Conservation (phyloP, 2,888 invertebrate species). For the Girardia tigrina region DNA sequence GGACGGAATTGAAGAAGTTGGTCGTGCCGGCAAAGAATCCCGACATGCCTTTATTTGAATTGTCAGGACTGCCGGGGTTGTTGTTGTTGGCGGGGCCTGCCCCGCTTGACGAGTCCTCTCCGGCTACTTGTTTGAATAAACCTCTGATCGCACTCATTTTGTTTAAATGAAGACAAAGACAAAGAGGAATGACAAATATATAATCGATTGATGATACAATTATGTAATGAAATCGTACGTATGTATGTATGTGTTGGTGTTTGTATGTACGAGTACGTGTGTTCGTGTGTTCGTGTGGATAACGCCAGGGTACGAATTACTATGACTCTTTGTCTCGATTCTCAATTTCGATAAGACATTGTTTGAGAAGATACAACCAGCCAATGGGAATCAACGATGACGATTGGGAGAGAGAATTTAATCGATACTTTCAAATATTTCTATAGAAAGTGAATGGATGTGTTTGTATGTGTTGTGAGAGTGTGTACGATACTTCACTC, state of each 20-base stretch:
- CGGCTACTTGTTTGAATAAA: slow-evolving; percentile 12
- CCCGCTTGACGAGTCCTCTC: neutral
- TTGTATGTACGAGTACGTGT: no score
- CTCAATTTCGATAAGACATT: slow-evolving; percentile 9
- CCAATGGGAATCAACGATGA: neutral
- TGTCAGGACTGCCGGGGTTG: neutral
- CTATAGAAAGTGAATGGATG: no score
- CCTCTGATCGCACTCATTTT: slow-evolving; percentile 17
- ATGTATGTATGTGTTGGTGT: no score
- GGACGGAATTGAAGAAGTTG: slow-evolving; percentile 27
- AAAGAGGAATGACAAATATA: neutral
- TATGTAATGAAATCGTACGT: no score
- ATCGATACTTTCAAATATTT: slow-evolving; percentile 3
- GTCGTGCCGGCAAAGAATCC: slow-evolving; percentile 27
- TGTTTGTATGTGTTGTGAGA: no score
- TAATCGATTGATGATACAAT: slow-evolving; percentile 23
- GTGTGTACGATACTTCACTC: no score
- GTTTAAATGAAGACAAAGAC: neutral
- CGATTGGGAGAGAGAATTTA: neutral
- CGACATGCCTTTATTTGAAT: slow-evolving; percentile 11
- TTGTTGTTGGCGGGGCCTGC: no score
- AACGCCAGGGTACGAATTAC: neutral
- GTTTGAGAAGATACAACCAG: neutral
- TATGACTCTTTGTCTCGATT: neutral
- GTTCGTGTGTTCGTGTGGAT: neutral